Conservation (phyloP, 2,888 invertebrate species). For the Seira musarum region DNA sequence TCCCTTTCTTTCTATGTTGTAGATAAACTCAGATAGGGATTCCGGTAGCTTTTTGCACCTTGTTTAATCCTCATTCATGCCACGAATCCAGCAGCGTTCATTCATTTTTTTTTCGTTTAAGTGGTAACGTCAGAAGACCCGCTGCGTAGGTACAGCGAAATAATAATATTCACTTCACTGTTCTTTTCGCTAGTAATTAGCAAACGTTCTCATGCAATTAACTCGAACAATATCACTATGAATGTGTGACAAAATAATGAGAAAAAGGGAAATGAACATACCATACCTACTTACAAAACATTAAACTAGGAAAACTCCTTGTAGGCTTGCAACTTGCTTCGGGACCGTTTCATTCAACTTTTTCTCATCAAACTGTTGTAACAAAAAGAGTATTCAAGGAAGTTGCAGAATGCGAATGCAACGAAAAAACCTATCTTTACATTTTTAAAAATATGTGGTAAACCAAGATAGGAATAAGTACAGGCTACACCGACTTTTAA, state of each 20-base stretch:
- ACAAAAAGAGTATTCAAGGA: neutral
- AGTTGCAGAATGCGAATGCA: neutral
- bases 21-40: too few species aligned
- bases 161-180: too few species aligned
- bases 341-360: conserved; percentile 6
- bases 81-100: too few species aligned
- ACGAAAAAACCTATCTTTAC: neutral
- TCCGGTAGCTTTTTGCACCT: too few species aligned
- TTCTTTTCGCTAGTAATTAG: neutral
- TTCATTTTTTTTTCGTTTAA: too few species aligned
- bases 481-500: neutral
- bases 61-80: too few species aligned
- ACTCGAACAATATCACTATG: neutral
- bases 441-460: neutral
- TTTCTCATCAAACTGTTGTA: neutral
- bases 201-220: conserved; percentile 3
- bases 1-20: too few species aligned
- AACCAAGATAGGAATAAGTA: neutral
- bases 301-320: too few species aligned
- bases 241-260: neutral
- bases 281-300: too few species aligned
- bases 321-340: too few species aligned
- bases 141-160: too few species aligned
- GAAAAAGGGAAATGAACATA: neutral
- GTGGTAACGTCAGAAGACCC: too few species aligned